Evolutionary conservation across 2,113 vertebrate species (phyloP).

Genomic region (human): GRCh38 chr14:105592501-105593000

Average conservation of each 20-base stretch:
- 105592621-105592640: not conserved
- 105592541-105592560: no score
- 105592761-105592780: not conserved
- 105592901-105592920: not conserved
- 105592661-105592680: not conserved
- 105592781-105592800: not conserved
- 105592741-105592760: not conserved
- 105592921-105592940: not conserved
- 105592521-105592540: no score
- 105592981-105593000: not conserved
- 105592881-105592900: not conserved
- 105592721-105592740: not conserved
- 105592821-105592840: not conserved
- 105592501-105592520: no score
- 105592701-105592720: not conserved
- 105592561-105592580: not conserved
- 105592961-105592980: not conserved
- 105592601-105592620: not conserved
- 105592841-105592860: no score
- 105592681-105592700: rapidly evolving
- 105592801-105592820: no score
- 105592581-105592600: no score
- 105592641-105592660: not conserved
- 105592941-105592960: not conserved
- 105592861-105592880: rapidly evolving